Conservation (phyloP, 2,888 invertebrate species). For the Caenorhabditis afra region DNA sequence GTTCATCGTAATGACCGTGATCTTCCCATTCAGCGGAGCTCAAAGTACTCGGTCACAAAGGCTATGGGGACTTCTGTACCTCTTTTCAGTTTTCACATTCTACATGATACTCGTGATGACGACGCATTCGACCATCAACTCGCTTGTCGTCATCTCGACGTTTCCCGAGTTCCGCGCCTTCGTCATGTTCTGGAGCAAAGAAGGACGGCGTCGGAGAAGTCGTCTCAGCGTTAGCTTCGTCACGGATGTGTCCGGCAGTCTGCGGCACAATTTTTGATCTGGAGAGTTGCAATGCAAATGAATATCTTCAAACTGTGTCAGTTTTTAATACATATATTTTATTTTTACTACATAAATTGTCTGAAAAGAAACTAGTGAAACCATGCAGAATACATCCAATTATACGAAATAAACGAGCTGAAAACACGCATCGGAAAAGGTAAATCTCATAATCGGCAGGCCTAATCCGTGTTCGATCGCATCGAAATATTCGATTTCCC, state of each 20-base stretch:
- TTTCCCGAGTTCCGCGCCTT: conserved; percentile 21
- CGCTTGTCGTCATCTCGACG: conserved; percentile 23
- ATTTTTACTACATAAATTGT: too few relatives aligned
- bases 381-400: conserved; percentile 23
- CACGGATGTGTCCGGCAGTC: neutral
- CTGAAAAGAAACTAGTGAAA: too few relatives aligned
- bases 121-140: conserved; percentile 36
- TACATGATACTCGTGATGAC: conserved; percentile 27
- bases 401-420: conserved; percentile 13
- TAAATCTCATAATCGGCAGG: conserved; percentile 31
- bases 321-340: too few relatives aligned
- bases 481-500: neutral
- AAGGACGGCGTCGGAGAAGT: neutral
- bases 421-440: conserved; percentile 15
- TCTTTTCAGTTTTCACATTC: conserved; percentile 21
- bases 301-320: too few relatives aligned
- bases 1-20: conserved; percentile 4
- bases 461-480: conserved; percentile 33
- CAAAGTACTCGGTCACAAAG: neutral
- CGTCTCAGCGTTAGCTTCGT: conserved; percentile 9
- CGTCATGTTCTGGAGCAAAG: conserved; percentile 27
- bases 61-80: neutral
- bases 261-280: neutral
- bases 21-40: conserved; percentile 11
- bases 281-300: too few relatives aligned